Conservation (phyloP, 2,888 invertebrate genomes). For the Drosophila glabriapex region DNA sequence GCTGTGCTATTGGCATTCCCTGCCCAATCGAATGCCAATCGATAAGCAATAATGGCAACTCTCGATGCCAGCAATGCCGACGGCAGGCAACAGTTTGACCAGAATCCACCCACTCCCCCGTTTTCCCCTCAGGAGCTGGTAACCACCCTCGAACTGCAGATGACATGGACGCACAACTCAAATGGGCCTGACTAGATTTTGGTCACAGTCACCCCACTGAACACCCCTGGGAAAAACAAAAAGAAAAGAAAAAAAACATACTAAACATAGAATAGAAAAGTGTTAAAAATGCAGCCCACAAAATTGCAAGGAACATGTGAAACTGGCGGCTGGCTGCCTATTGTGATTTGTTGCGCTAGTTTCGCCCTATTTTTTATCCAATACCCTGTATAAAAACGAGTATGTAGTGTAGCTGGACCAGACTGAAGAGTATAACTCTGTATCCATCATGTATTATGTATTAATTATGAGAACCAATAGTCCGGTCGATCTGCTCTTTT, state of each 20-base stretch:
- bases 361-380: constrained; percentile 3
- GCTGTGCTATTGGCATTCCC: constrained; percentile 45
- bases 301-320: constrained; percentile 22
- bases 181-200: constrained; percentile 1
- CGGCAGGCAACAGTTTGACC: constrained; percentile 50
- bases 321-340: constrained; percentile 8
- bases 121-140: not conserved
- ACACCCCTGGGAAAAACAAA: constrained; percentile 64
- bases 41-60: constrained; percentile 70
- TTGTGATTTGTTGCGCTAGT: constrained; percentile 55
- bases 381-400: not conserved
- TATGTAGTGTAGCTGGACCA: not conserved
- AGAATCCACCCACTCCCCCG: not conserved
- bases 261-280: constrained; percentile 43
- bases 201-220: constrained; percentile 5
- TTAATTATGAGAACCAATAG: not conserved
- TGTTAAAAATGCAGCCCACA: constrained; percentile 68
- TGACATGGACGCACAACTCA: not conserved
- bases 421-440: not conserved
- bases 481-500: not conserved
- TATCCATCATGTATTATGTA: not conserved
- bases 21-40: constrained; percentile 74
- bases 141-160: constrained; percentile 7
- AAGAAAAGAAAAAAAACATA: not conserved
- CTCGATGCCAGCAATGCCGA: constrained; percentile 21